Evolutionary conservation across 2,797 vertebrate genomes (phyloP).

Genomic region (Limosa lapponica): DNA sequence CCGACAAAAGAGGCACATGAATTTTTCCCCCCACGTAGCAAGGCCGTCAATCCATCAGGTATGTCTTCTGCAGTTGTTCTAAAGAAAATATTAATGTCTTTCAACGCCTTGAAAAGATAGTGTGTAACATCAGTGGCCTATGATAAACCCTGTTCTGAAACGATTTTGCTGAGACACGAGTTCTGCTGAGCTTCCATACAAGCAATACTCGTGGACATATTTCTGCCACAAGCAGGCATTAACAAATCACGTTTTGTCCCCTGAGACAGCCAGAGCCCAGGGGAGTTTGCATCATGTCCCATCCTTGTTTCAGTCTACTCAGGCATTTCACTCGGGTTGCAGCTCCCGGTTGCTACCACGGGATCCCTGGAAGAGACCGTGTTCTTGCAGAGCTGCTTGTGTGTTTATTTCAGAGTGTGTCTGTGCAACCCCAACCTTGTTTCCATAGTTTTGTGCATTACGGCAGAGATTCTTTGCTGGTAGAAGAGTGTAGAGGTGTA

Average conservation of each 20-base stretch:
- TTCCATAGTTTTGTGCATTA: background rate
- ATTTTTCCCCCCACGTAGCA: background rate
- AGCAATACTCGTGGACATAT: background rate
- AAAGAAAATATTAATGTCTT: conserved; percentile 33
- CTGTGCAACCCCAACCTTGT: background rate
- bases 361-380: background rate
- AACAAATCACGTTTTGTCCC: background rate
- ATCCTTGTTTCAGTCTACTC: background rate
- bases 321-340: background rate
- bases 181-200: background rate
- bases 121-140: background rate
- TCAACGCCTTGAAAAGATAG: background rate
- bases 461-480: background rate
- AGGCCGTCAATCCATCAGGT: background rate
- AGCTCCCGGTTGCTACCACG: background rate
- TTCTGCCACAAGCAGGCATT: conserved; percentile 5
- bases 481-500: background rate
- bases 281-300: background rate
- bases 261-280: background rate
- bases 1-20: conserved; percentile 25
- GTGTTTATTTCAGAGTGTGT: background rate
- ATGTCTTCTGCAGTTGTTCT: conserved; percentile 15
- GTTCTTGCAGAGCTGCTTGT: background rate
- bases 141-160: conserved; percentile 29
- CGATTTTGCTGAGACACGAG: conserved; percentile 43